Base-by-base conservation (phyloP, 2,113 vertebrate species). In the rat (Rattus norvegicus) region DNA sequence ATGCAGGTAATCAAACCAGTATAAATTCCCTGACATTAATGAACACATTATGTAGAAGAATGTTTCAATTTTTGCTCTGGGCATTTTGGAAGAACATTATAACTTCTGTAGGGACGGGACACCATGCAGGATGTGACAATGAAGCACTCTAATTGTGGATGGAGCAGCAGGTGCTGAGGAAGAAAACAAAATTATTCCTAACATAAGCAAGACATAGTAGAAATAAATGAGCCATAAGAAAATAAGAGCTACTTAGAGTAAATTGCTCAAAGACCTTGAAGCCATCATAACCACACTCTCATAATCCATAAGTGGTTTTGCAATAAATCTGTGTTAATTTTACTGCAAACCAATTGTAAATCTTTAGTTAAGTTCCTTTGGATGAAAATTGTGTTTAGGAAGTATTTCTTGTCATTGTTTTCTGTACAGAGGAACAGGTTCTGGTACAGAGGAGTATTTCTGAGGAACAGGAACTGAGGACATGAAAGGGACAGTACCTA, bases 241-340 rank as follows among this genome's bases (percentile, higher is more conserved):
- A 88, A 92, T 86, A 93, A 92, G 88, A 88, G 75, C 7, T 39
- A 81, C 76, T 96, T 92, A 85, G 54, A 88, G 69, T 54, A 77
- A 94, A 94, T 54, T 95, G 47, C 86, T 96, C 88, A 65, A 87
- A 96, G 93, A 96, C 79, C 80, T 97, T 61, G 87, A n/a, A 92
- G 83, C 69, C 65, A 63, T 72, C 85, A 43, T 76, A 70, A 88
- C 22, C 70, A 76, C 70, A 54, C 88, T 47, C 47, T 72, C 7
- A 0, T 33, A 43, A 92, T 80, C 63, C 26, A 65, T 75, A 75
- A 80, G 43, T 6, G 11, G 1, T 11, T 91, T 88, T 65, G 56
- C 16, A 39, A 76, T 91, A 85, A 81, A 93, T 96, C 94, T 87
- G 43, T 92, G 52, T 96, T 96, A 90, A 94, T 96, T 97, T 93